A percentile compares a stretch with the other conserved stretches of the same genome.
Conservation (phyloP, 1,140 invertebrate genomes). For the Heliothis virescens region DNA sequence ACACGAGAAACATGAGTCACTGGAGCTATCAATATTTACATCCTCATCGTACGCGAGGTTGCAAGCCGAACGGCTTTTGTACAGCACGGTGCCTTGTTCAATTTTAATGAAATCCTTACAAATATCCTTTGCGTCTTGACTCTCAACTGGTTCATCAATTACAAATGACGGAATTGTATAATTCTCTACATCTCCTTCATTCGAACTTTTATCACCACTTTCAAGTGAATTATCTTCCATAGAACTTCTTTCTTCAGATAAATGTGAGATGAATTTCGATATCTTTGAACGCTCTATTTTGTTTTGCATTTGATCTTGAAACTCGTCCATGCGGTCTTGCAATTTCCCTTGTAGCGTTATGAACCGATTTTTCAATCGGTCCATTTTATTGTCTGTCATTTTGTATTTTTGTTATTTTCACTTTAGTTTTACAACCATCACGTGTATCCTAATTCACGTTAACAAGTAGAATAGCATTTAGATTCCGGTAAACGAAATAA, state of each 20-base stretch:
- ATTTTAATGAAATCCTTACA: slow-evolving; percentile 73
- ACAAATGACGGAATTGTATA: slow-evolving; percentile 69
- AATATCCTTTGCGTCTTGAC: slow-evolving; percentile 61
- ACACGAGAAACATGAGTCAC: slow-evolving; percentile 74
- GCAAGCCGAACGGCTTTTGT: slow-evolving; percentile 69
- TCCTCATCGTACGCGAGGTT: slow-evolving; percentile 68
- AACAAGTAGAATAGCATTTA: not conserved
- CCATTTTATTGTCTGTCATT: slow-evolving; percentile 75
- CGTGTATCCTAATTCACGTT: not conserved
- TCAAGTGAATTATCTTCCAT: slow-evolving; percentile 55
- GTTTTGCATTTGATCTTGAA: slow-evolving; percentile 81
- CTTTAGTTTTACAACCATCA: not conserved
- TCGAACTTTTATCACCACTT: slow-evolving; percentile 58
- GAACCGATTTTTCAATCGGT: slow-evolving; percentile 74
- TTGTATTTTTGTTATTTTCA: not conserved
- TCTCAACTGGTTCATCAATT: slow-evolving; percentile 66
- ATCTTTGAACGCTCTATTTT: slow-evolving; percentile 77
- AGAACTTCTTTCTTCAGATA: slow-evolving; percentile 72
- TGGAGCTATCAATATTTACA: slow-evolving; percentile 62
- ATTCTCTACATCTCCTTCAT: slow-evolving; percentile 54
- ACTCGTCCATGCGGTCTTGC: slow-evolving; percentile 79
- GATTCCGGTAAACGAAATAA: not conserved
- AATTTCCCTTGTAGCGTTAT: slow-evolving; percentile 80
- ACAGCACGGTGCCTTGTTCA: slow-evolving; percentile 67
- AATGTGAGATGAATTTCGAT: slow-evolving; percentile 76